A percentile compares a stretch with the other conserved stretches of the same genome.
These are phyloP conservation scores for Thinocorus orbignyianus DNA, from an alignment of 2,113 vertebrate species.

Conservation along the genomic window DNA sequence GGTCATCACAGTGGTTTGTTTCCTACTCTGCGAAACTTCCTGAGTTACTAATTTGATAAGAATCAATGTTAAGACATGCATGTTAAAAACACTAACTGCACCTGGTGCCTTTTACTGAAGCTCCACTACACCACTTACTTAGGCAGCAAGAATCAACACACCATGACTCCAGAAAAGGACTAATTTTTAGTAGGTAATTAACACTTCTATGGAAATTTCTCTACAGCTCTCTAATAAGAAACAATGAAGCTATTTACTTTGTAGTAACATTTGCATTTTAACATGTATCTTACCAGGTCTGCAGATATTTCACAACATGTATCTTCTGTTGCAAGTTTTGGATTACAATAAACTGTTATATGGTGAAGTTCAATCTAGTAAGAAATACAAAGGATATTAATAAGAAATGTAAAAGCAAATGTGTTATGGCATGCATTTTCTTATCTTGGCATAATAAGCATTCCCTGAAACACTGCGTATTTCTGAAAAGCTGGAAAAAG, in stretches of 20 bases:
- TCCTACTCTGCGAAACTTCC: not conserved
- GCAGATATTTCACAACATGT: conserved; percentile 86
- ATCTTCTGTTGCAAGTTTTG: conserved; percentile 81
- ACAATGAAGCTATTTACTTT: not conserved
- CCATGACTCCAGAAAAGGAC: not conserved
- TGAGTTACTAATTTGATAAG: not conserved
- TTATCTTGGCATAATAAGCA: not conserved
- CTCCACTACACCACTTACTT: not conserved
- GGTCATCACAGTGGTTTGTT: not conserved
- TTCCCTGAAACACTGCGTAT: not conserved
- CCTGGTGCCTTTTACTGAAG: not conserved
- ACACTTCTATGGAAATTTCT: not conserved
- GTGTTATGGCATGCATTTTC: not conserved
- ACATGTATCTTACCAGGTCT: conserved; percentile 79
- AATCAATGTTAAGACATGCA: not conserved
- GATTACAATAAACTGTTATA: conserved; percentile 88
- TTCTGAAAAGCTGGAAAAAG: not conserved
- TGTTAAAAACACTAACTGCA: conserved; percentile 3
- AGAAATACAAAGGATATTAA: conserved; percentile 28
- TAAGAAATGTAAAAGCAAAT: not conserved
- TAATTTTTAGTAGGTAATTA: not conserved
- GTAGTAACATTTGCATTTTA: not conserved
- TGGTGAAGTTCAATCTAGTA: conserved; percentile 91
- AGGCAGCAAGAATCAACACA: not conserved
- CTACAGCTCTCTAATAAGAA: not conserved